Conservation (phyloP, 2,888 invertebrate genomes). For the Nemapogon koenigi region DNA sequence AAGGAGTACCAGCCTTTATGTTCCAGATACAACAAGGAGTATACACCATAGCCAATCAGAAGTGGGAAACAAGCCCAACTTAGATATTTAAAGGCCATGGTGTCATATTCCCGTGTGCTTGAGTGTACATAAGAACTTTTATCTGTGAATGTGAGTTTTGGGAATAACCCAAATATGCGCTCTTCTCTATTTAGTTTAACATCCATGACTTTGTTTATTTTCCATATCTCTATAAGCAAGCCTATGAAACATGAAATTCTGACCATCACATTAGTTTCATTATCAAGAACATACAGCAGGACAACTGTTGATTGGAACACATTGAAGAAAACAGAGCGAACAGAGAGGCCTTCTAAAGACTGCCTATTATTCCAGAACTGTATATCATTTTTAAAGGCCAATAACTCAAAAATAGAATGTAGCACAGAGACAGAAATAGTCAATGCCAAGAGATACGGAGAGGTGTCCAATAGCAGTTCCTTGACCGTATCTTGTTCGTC, state of each 20-base stretch:
- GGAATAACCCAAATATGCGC: conserved; percentile 78
- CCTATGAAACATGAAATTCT: conserved; percentile 94
- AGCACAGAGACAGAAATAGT: conserved; percentile 93
- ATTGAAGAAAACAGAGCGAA: conserved; percentile 97
- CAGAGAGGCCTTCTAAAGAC: conserved; percentile 95
- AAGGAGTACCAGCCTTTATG: conserved; percentile 99
- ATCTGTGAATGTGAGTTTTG: conserved; percentile 82
- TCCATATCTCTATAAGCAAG: conserved; percentile 97
- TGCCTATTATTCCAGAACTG: conserved; percentile 99
- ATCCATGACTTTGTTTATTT: conserved; percentile 93
- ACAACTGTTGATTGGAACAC: conserved; percentile 97
- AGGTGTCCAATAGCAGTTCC: conserved; percentile 95
- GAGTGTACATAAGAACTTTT: conserved; percentile 97
- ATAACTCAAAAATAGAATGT: conserved; percentile 96
- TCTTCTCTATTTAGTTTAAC: conserved; percentile 79
- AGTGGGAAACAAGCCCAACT: conserved; percentile 97
- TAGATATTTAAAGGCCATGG: conserved; percentile 94
- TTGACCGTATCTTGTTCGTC: conserved; percentile 90
- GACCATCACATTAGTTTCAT: conserved; percentile 97
- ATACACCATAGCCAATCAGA: conserved; percentile 90
- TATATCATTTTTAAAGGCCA: conserved; percentile 99
- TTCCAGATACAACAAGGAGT: conserved; percentile 93
- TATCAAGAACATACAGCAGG: conserved; percentile 94
- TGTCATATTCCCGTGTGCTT: conserved; percentile 92
- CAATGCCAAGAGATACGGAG: conserved; percentile 90